These are phyloP conservation scores for Gymnocephalus cernua DNA, from an alignment of 2,113 vertebrate species.

Conservation along the genomic window DNA sequence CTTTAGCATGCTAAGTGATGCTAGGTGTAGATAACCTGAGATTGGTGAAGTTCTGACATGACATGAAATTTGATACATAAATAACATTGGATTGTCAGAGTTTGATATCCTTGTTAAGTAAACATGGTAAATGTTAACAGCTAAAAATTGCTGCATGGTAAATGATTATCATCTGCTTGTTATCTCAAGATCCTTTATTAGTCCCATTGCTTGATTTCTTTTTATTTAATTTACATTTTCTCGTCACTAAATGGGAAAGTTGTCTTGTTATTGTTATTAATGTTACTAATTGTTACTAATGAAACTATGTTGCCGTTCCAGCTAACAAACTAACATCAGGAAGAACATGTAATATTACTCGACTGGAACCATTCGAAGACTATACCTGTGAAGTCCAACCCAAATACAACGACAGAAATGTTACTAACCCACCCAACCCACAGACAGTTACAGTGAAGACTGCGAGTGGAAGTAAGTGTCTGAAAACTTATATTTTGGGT, in stretches of 20 bases:
- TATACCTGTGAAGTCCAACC: conserved; percentile 18
- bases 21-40: background rate
- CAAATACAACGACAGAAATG: background rate
- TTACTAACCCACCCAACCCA: too few species aligned
- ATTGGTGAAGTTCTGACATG: background rate
- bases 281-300: background rate
- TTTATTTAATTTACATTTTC: background rate
- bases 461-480: conserved; percentile 79
- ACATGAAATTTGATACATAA: background rate
- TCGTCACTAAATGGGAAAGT: background rate
- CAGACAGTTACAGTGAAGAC: background rate
- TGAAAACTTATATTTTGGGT: too few species aligned
- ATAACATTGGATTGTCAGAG: too few species aligned
- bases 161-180: too few species aligned
- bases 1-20: background rate
- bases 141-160: too few species aligned
- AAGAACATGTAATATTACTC: accelerated
- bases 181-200: too few species aligned
- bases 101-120: too few species aligned
- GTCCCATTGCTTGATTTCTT: background rate
- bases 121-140: too few species aligned
- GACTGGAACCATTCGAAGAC: accelerated
- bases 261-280: background rate
- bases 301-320: accelerated
- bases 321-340: accelerated